These are phyloP conservation scores for Macrosoma leucophasiata DNA, from an alignment of 2,888 invertebrate genomes.

Conservation along the genomic window DNA sequence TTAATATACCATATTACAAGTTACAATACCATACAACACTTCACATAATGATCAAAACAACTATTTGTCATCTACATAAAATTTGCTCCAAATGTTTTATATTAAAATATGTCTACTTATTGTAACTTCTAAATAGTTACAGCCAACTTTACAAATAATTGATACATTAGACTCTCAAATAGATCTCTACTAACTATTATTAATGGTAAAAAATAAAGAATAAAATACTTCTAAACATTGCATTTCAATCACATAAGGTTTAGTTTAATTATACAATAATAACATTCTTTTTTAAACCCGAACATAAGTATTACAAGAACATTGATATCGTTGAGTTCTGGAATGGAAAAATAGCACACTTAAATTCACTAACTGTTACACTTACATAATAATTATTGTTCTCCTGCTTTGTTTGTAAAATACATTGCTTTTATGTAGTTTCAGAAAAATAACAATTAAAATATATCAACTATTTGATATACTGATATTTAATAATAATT, in stretches of 20 bases:
- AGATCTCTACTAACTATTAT: conserved; percentile 76
- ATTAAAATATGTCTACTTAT: conserved; percentile 75
- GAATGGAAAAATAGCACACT: conserved; percentile 76
- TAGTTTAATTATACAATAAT: conserved; percentile 74
- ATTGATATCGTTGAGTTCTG: conserved; percentile 74
- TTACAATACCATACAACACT: conserved; percentile 68
- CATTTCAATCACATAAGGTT: conserved; percentile 76
- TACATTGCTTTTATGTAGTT: conserved; percentile 72
- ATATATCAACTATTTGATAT: conserved; percentile 67
- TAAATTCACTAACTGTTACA: conserved; percentile 76
- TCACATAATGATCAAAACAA: conserved; percentile 74
- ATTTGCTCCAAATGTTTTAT: conserved; percentile 74
- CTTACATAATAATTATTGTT: conserved; percentile 76
- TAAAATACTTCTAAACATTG: conserved; percentile 77
- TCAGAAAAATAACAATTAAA: conserved; percentile 73
- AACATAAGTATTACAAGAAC: conserved; percentile 74
- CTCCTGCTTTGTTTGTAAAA: conserved; percentile 74
- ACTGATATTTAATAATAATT: conserved; percentile 65
- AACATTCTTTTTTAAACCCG: conserved; percentile 73
- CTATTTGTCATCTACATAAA: conserved; percentile 74
- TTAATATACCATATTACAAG: conserved; percentile 59
- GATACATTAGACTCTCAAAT: conserved; percentile 77
- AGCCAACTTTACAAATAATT: conserved; percentile 77
- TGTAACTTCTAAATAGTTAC: conserved; percentile 75
- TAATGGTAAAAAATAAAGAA: conserved; percentile 76